A percentile compares a stretch with the other conserved stretches of the same genome.
Conservation (phyloP, 2,888 invertebrate species). For the Epistrophe eligans region DNA sequence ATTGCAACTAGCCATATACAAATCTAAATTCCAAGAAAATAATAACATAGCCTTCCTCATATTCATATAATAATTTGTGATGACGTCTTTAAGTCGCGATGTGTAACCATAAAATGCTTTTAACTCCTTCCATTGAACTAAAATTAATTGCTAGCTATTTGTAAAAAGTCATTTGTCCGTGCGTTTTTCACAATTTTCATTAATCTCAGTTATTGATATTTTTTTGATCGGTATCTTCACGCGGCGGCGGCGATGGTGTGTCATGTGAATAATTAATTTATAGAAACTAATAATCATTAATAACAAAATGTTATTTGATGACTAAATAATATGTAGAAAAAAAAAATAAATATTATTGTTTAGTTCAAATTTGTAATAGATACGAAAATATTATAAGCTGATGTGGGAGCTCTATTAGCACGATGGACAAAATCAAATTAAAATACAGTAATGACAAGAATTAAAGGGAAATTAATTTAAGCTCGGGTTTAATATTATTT, state of each 20-base stretch:
- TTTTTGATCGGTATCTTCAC: constrained; percentile 60
- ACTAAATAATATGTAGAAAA: constrained; percentile 18
- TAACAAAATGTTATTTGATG: constrained; percentile 20
- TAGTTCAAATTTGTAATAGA: background rate
- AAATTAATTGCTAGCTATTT: constrained; percentile 60
- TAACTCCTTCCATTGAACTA: constrained; percentile 55
- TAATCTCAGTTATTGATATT: constrained; percentile 58
- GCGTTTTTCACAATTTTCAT: constrained; percentile 62
- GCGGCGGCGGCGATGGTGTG: constrained; percentile 9
- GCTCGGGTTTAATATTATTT: too few species aligned
- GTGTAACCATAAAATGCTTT: constrained; percentile 71
- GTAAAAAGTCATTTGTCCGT: constrained; percentile 50
- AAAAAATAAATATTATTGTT: constrained; percentile 7
- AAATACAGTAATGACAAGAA: too few species aligned
- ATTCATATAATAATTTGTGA: constrained; percentile 36
- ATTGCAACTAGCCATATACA: background rate
- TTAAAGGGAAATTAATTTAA: too few species aligned
- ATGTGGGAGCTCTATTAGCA: background rate
- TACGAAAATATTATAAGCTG: background rate
- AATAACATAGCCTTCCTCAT: constrained; percentile 45
- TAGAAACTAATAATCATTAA: constrained; percentile 58
- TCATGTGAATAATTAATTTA: constrained; percentile 56
- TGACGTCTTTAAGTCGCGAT: constrained; percentile 55
- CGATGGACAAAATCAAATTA: background rate
- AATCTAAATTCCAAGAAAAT: constrained; percentile 8